Evolutionary conservation across 2,888 invertebrate species (phyloP), one percentile per base, ranked within the genome.

Genomic region (Lepidocyrtinus sp.): DNA sequence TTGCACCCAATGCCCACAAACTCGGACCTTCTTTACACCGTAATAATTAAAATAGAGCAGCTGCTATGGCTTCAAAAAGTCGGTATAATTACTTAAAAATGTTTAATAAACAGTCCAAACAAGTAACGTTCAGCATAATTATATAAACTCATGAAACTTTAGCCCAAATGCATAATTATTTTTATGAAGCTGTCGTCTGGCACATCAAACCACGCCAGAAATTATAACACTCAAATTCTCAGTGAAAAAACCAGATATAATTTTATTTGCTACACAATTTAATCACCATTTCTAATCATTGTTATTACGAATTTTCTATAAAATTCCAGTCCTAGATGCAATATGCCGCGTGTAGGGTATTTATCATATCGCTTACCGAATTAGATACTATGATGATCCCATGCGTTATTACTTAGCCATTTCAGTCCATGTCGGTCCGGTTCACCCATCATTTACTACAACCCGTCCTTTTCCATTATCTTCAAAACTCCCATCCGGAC

Each of bases 151-250:
- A n/a, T n/a, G n/a, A n/a, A n/a, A n/a, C n/a, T n/a, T 26, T 61
- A 67, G 36, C 65, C 74, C 64, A 27, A 50, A 65, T 59, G 36
- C 74, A 75, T 75, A 75, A 75, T 75, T 67, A 75, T 75, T 59
- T 61, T 67, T 75, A 36, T 36, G 73, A 75, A 67, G 67, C 74
- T 67, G 74, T 75, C 67, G 67, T 75, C 74, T 68, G 21, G 2
- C 61, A 67, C 65, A 19, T 75, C 74, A 68, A 36, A 5, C 5
- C 36, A 36, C 36, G 5, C 36, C 36, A 12, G 36, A 36, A 5
- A 36, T 36, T 36, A 36, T 36, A 7, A 12, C 36, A 7, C 12
- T 36, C 36, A 36, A 7, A 12, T 36, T 36, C 36, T 36, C 12
- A 36, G 12, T 7, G 36, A 36, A 36, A 36, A 36, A 36, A 36